Base-by-base conservation (phyloP, 2,888 invertebrate species). In the Clitarchus hookeri region DNA sequence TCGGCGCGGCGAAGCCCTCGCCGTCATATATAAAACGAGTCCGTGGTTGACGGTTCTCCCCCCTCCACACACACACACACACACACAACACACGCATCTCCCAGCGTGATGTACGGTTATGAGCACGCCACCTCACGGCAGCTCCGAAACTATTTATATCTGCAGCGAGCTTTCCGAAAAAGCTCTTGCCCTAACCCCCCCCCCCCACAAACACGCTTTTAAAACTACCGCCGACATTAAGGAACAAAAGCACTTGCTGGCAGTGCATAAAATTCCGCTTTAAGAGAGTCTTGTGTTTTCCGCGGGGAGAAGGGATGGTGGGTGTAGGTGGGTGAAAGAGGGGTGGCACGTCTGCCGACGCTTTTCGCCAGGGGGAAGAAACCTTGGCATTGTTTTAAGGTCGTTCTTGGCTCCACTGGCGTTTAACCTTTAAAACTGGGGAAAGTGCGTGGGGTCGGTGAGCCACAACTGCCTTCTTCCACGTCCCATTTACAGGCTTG, bases 261-360 rank as follows among this genome's bases (percentile, higher is more conserved):
- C 65, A 65, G 65, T 65, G 65, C 65, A 65, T 65, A 65, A 65
- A 65, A 65, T 65, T 65, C 65, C 65, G 65, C 65, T 65, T 65
- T 19, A 65, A 65, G 65, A 23, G 65, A 65, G 65, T 65, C 65
- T 65, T n/a, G 65, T 8, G n/a, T 11, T 8, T 2, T n/a, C 4
- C 48, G 11, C 12, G 11, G 48, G 48, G 11, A 48, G 48, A 13
- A 48, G 65, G 8, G n/a, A n/a, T n/a, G n/a, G n/a, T n/a, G n/a
- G n/a, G n/a, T n/a, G n/a, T n/a, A n/a, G n/a, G 53, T 53, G 6
- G 53, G 53, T 53, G 53, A 53, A 53, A 53, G 65, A 12, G 65
- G 65, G n/a, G 11, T 16, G 65, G 23, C 16, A n/a, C 1, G 8
- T 65, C n/a, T 65, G 65, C 65, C 65, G 19, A 19, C 16, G 65